Evolutionary conservation across 2,888 invertebrate genomes (phyloP).

Genomic region (Drosophila subquinaria): DNA sequence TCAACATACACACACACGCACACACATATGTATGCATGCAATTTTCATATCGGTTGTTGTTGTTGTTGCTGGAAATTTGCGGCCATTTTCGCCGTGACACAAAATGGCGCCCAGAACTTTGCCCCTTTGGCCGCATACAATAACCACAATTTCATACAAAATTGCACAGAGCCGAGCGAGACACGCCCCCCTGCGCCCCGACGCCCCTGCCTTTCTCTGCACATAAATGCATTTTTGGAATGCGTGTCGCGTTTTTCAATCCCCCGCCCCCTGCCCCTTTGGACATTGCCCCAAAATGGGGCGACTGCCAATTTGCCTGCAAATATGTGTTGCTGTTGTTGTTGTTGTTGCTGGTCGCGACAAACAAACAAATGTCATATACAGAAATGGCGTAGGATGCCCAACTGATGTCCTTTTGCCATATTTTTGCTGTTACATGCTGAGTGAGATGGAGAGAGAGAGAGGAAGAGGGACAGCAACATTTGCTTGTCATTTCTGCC

Average conservation of each 20-base stretch:
- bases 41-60: conserved; percentile 22
- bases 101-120: conserved; percentile 61
- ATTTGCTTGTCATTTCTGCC: conserved; percentile 62
- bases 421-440: conserved; percentile 36
- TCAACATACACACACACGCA: conserved; percentile 48
- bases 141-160: conserved; percentile 74
- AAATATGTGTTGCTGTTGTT: conserved; percentile 28
- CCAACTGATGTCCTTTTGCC: conserved; percentile 58
- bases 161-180: conserved; percentile 48
- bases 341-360: conserved; percentile 28
- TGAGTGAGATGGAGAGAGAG: no score
- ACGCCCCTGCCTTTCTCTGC: neutral
- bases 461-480: conserved; percentile 1
- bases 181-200: neutral
- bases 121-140: conserved; percentile 37
- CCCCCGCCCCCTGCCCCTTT: neutral
- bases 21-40: conserved; percentile 20
- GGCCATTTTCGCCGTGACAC: conserved; percentile 57
- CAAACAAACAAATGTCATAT: conserved; percentile 70
- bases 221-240: conserved; percentile 74
- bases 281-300: conserved; percentile 16
- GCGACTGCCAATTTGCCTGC: conserved; percentile 73
- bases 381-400: conserved; percentile 51
- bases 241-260: conserved; percentile 76
- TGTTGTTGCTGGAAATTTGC: conserved; percentile 58